Percentiles rank a stretch among this genome's conserved stretches.
Conservation (phyloP, 2,113 vertebrate genomes). For the Tamias sibiricus region DNA sequence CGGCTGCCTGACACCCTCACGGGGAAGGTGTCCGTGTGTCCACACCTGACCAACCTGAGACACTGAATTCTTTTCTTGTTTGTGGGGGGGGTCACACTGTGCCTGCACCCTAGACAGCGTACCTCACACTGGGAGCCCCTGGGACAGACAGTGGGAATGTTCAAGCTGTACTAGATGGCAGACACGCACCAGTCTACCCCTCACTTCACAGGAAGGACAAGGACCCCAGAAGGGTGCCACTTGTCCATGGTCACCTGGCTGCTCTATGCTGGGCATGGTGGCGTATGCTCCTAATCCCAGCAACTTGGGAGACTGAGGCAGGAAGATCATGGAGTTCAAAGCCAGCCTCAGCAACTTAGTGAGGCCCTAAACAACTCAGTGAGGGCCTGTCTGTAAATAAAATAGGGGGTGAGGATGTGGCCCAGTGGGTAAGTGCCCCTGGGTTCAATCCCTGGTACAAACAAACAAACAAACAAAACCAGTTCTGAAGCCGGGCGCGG, state of each 20-base stretch:
- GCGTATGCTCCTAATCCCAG: no score
- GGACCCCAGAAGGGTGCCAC: neutral
- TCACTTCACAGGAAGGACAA: neutral
- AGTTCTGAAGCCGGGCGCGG: no score
- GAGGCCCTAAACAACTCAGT: no score
- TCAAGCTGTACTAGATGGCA: neutral
- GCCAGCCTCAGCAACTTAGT: no score
- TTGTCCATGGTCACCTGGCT: neutral
- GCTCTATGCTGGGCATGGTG: neutral
- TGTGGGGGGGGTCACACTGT: neutral
- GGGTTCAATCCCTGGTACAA: no score
- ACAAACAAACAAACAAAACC: no score
- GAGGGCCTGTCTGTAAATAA: no score
- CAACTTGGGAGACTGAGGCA: no score
- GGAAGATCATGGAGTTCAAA: no score
- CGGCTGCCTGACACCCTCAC: neutral
- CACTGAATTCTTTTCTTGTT: neutral
- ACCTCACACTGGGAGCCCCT: neutral
- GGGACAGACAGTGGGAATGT: neutral
- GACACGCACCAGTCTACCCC: neutral
- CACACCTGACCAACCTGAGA: neutral
- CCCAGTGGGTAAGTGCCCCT: no score
- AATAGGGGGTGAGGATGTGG: no score
- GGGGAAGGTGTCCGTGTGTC: neutral
- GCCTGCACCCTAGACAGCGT: neutral